Base-by-base conservation (phyloP, 2,113 vertebrate genomes). In the Trichechus manatus region DNA sequence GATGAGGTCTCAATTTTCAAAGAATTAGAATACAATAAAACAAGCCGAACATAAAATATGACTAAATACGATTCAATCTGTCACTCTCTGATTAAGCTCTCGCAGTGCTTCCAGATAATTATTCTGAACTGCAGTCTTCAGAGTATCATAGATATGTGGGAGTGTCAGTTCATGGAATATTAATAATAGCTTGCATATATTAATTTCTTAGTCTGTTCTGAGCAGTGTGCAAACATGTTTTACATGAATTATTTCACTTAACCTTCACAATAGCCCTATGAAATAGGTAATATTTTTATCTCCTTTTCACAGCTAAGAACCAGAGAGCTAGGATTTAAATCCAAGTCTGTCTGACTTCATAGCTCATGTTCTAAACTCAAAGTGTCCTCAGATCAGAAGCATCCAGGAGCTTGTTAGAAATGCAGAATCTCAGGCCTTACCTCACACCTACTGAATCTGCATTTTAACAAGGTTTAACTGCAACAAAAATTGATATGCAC, bases 1-100 rank as follows among this genome's bases (percentile, higher is more conserved):
- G 42, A 95, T 94, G 86, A 94, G 77, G 50, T 94, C 83, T 96
- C 68, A 96, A 74, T 97, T 96, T 92, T 92, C 78, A 97, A 97
- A 95, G 50, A 68, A 83, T 91, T 95, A 93, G 36, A 86, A 92
- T 92, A 87, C 59, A 96, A 72, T 94, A 93, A 97, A 92, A 92
- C 74, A 95, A 94, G 72, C 59, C 59, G 72, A 91, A 93, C 85
- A 80, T 79, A 87, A 97, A 95, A 92, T 94, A 86, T 87, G 56
- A 96, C 87, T 96, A 96, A 96, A 87, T 95, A 78, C 93, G 81
- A 87, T 85, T 95, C 86, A 81, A 22, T 85, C 50, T 91, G 9
- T 88, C 50, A 94, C n/a, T 68, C 66, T 94, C 78, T 95, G 59
- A 95, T 93, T 96, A 82, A 79, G 36, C 82, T 95, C 82, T 91